Percentiles rank a stretch among this genome's conserved stretches.
Evolutionary conservation across 2,797 vertebrate genomes (phyloP).

Genomic region (Gymnocypris eckloni): DNA sequence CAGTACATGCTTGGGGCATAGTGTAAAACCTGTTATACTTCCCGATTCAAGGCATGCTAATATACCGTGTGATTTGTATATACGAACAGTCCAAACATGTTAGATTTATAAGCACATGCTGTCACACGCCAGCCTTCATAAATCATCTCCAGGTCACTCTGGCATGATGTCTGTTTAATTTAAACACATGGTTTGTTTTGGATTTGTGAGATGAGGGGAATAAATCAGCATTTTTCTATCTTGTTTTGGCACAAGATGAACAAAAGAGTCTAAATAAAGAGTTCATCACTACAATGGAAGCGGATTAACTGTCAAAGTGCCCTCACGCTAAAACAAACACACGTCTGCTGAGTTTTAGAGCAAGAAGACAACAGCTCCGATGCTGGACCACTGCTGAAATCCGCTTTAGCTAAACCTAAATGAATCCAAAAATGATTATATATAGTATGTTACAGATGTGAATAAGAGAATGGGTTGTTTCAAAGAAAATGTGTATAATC

Average conservation of each 20-base stretch:
- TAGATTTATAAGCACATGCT: slow-evolving; percentile 71
- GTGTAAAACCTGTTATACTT: slow-evolving; percentile 18
- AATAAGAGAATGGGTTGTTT: background rate
- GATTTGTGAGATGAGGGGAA: slow-evolving; percentile 42
- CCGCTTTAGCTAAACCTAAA: background rate
- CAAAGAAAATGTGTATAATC: background rate
- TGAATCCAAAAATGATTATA: background rate
- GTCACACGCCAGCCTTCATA: slow-evolving; percentile 67
- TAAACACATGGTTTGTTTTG: slow-evolving; percentile 55
- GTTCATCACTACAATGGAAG: slow-evolving; percentile 19
- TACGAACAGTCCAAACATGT: slow-evolving; percentile 70
- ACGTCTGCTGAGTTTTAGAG: background rate
- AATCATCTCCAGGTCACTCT: slow-evolving; percentile 58
- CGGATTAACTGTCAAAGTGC: background rate
- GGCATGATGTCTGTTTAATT: slow-evolving; percentile 68
- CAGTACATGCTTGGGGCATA: background rate
- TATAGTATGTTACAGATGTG: background rate
- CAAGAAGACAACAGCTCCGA: background rate
- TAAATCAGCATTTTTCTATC: slow-evolving; percentile 40
- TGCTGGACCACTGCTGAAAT: background rate
- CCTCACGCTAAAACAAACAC: slow-evolving; percentile 33
- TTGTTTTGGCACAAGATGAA: slow-evolving; percentile 41
- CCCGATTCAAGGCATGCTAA: slow-evolving; percentile 61
- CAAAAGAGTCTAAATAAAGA: slow-evolving; percentile 46
- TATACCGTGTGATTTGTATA: slow-evolving; percentile 66